Percentiles rank a stretch among this genome's conserved stretches.
phyloP scores from a whole-genome alignment of 2,888 invertebrate species.

The Galerucella calmariensis region DNA sequence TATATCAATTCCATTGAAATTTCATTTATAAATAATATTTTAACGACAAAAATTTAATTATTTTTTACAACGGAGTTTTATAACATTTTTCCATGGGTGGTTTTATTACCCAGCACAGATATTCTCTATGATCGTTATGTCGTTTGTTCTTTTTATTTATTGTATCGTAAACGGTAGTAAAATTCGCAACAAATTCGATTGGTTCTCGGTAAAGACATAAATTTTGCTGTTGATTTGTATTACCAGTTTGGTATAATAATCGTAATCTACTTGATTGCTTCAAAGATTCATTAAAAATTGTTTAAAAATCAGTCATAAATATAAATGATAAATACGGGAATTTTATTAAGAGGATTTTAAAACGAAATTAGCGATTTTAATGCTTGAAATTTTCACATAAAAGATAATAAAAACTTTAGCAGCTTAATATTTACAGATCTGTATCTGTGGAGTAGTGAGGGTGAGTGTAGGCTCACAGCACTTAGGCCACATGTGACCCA shows the following conservation, averaged over 20 bases:
- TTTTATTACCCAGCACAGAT: constrained; percentile 52
- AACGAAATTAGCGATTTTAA: background rate
- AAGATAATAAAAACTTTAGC: background rate
- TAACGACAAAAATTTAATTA: constrained; percentile 54
- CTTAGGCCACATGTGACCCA: too few species aligned
- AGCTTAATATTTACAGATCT: too few species aligned
- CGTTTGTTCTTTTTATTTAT: constrained; percentile 54
- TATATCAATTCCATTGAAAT: background rate
- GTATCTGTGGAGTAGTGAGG: too few species aligned
- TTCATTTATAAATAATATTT: constrained; percentile 41
- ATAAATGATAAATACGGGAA: background rate
- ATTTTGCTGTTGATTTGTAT: constrained; percentile 34
- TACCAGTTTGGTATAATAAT: constrained; percentile 23
- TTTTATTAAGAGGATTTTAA: background rate
- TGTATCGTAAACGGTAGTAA: constrained; percentile 56
- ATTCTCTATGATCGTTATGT: constrained; percentile 52
- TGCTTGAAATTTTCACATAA: background rate
- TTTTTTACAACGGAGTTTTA: constrained; percentile 48
- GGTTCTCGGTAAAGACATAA: constrained; percentile 44
- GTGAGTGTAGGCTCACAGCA: too few species aligned
- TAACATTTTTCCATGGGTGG: constrained; percentile 46
- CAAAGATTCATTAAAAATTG: constrained; percentile 8
- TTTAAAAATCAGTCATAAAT: constrained; percentile 5
- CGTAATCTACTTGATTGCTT: constrained; percentile 11
- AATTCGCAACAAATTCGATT: constrained; percentile 55